Base-by-base conservation (phyloP, 1,140 invertebrate genomes). In the Magallana gigas region DNA sequence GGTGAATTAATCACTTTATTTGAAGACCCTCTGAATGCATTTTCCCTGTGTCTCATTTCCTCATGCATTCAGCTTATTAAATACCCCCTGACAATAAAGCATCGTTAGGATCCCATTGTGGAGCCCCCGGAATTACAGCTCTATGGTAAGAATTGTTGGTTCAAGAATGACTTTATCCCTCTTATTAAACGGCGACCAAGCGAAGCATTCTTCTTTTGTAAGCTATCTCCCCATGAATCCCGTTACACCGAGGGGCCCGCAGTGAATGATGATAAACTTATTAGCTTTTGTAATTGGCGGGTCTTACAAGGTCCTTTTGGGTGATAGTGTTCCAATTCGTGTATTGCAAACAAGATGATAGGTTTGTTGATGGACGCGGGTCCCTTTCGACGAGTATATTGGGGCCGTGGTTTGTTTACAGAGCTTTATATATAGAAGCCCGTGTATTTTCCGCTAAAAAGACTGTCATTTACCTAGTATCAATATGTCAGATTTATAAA, bases 1-100 rank as follows among this genome's bases (percentile, higher is more conserved):
- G 36, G 68, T 76, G 68, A 76, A 76, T 76, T 36, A 76, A 76
- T 76, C 68, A 76, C 68, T 76, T 76, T 76, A 76, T 76, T 76
- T 76, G 23, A 12, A 29, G 68, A 4, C 68, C 68, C 36, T 29
- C n/a, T 76, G 23, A 29, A 29, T 12, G 11, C 12, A 12, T 12
- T 76, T 29, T 76, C 14, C 12, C 23, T 29, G 68, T 76, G 68
- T 76, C 68, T 76, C 36, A 76, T 76, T 76, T 29, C 36, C 18
- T 29, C 29, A 76, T 29, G 9, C 68, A 76, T 76, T 76, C 68
- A 76, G 68, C 23, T 11, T 23, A 76, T 76, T 76, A 76, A 76
- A 76, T 76, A 76, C 68, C 68, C 68, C 23, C 68, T 11, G 0
- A 76, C 68, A 76, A 76, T 76, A 12, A 18, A 76, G 68, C 68